Evolutionary conservation across 2,113 vertebrate species (phyloP).

Genomic region (Ondatra zibethicus): DNA sequence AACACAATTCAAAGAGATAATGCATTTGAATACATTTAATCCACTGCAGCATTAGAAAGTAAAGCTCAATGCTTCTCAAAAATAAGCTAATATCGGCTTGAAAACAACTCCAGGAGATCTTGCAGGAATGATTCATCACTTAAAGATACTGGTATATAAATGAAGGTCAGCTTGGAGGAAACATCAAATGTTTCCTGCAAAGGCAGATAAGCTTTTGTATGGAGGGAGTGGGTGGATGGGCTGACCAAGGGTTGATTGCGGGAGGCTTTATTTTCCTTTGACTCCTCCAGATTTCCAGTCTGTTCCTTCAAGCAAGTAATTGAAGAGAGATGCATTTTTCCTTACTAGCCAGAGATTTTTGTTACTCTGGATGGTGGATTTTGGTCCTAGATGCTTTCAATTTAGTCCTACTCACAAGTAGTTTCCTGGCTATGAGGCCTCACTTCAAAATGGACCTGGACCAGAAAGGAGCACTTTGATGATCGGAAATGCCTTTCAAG

Average conservation of each 20-base stretch:
- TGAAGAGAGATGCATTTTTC: conserved; percentile 34
- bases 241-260: neutral
- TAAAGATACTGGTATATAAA: conserved; percentile 45
- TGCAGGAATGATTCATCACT: neutral
- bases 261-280: conserved; percentile 42
- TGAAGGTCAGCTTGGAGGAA: conserved; percentile 43
- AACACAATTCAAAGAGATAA: conserved; percentile 66
- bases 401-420: neutral
- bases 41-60: neutral
- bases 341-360: conserved; percentile 52
- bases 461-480: neutral
- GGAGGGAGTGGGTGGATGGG: neutral
- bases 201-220: conserved; percentile 18
- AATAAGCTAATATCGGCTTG: conserved; percentile 55
- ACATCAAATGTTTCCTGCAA: conserved; percentile 26
- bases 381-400: neutral
- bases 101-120: conserved; percentile 52
- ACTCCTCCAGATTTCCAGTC: conserved; percentile 34
- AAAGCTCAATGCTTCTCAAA: conserved; percentile 37
- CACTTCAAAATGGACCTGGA: neutral
- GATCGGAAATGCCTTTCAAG: neutral
- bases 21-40: conserved; percentile 70
- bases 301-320: conserved; percentile 54
- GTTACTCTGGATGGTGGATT: neutral
- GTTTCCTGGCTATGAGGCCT: neutral